A percentile compares a stretch with the other conserved stretches of the same genome.
Evolutionary conservation across 2,113 vertebrate species (phyloP).

Genomic region (Merops nubicus): DNA sequence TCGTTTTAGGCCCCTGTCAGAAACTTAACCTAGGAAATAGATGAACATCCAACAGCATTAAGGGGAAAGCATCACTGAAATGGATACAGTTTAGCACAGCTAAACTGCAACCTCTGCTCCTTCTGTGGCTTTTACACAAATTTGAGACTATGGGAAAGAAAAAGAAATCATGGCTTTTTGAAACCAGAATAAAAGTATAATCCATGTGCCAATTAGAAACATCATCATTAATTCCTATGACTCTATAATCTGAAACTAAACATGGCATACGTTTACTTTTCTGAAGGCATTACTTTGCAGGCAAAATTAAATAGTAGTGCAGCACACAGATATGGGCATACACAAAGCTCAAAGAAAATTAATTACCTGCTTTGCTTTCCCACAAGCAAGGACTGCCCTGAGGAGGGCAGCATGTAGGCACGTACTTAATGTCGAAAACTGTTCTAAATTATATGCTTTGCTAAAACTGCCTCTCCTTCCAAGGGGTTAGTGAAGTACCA

Average conservation of each 20-base stretch:
- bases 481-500: not conserved
- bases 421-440: not conserved
- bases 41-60: not conserved
- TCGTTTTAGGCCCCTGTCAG: not conserved
- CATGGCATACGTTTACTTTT: not conserved
- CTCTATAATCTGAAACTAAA: not conserved
- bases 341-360: not conserved
- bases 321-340: fast-evolving
- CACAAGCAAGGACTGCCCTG: not conserved
- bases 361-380: not conserved
- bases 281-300: not conserved
- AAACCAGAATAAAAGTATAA: not conserved
- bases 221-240: not conserved
- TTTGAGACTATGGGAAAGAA: fast-evolving
- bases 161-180: not conserved
- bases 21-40: not conserved
- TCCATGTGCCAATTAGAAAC: not conserved
- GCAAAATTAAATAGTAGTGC: not conserved
- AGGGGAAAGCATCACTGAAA: not conserved
- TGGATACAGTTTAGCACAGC: not conserved
- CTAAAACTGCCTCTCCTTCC: not conserved
- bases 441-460: not conserved
- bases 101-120: not conserved
- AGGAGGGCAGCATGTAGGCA: not conserved
- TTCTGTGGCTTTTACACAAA: not conserved